phyloP scores from a whole-genome alignment of 2,113 vertebrate species.

The Aptenodytes forsteri region DNA sequence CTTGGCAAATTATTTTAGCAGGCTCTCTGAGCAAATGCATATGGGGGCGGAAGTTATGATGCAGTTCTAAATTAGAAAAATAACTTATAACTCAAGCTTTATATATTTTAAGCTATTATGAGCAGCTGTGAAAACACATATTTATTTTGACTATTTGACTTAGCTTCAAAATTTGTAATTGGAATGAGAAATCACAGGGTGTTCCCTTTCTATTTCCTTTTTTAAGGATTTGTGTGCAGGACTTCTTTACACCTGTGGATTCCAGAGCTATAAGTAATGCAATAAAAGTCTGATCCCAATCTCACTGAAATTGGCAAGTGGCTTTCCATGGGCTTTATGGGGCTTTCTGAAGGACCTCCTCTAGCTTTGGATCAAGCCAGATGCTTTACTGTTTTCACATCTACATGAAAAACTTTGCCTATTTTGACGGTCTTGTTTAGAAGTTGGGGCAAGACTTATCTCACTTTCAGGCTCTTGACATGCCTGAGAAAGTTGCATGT shows the following conservation, averaged over 20 bases:
- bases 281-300: conserved; percentile 19
- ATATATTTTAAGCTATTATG: conserved; percentile 40
- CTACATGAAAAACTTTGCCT: background rate
- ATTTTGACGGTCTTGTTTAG: background rate
- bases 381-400: background rate
- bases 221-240: background rate
- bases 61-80: conserved; percentile 46
- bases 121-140: conserved; percentile 63
- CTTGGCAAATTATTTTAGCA: conserved; percentile 31
- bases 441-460: background rate
- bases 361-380: background rate
- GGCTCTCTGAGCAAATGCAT: conserved; percentile 8
- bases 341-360: background rate
- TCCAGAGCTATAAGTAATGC: conserved; percentile 43
- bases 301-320: background rate
- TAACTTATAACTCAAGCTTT: conserved; percentile 22
- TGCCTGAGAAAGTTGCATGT: background rate
- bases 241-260: conserved; percentile 44
- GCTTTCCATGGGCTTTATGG: background rate
- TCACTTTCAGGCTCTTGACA: background rate
- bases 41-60: conserved; percentile 53
- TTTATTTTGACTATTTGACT: conserved; percentile 62
- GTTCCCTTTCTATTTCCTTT: conserved; percentile 33
- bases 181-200: conserved; percentile 37
- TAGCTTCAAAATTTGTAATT: conserved; percentile 34